These are phyloP conservation scores for Troides helena DNA, from an alignment of 2,888 invertebrate genomes.

Conservation along the genomic window DNA sequence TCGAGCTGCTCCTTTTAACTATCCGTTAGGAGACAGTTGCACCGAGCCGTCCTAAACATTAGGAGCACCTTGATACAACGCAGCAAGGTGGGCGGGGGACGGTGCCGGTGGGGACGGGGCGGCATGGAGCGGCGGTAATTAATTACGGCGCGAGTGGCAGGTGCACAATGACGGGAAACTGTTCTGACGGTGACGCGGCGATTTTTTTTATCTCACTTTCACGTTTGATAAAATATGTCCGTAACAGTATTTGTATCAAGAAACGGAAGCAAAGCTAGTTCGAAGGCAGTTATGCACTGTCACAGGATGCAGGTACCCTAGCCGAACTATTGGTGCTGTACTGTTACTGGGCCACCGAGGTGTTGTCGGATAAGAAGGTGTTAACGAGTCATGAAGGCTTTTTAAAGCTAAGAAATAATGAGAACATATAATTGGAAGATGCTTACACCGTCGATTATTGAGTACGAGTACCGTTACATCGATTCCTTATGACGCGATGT, in stretches of 20 bases:
- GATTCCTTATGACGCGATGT: too few relatives aligned
- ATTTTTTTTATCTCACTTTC: conserved; percentile 50
- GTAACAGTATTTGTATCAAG: too few relatives aligned
- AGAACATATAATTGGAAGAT: too few relatives aligned
- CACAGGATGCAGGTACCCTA: too few relatives aligned
- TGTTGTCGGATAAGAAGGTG: too few relatives aligned
- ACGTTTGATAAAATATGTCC: conserved; percentile 20
- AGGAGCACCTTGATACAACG: conserved; percentile 73
- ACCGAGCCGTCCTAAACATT: conserved; percentile 55
- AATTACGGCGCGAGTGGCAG: conserved; percentile 72
- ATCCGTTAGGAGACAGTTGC: conserved; percentile 28
- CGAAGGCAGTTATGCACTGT: too few relatives aligned
- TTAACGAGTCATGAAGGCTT: too few relatives aligned
- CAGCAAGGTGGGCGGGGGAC: conserved; percentile 44
- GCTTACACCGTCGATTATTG: too few relatives aligned
- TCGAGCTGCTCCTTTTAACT: neutral
- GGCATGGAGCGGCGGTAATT: conserved; percentile 56
- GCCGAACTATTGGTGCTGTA: too few relatives aligned
- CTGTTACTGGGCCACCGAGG: too few relatives aligned
- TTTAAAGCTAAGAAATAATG: too few relatives aligned
- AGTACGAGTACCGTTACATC: too few relatives aligned
- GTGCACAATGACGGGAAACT: conserved; percentile 71
- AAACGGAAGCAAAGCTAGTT: neutral
- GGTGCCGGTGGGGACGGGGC: conserved; percentile 26
- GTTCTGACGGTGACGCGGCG: conserved; percentile 56